Evolutionary conservation across 2,113 vertebrate genomes (phyloP).

Genomic region (Cochlearius cochlearius): DNA sequence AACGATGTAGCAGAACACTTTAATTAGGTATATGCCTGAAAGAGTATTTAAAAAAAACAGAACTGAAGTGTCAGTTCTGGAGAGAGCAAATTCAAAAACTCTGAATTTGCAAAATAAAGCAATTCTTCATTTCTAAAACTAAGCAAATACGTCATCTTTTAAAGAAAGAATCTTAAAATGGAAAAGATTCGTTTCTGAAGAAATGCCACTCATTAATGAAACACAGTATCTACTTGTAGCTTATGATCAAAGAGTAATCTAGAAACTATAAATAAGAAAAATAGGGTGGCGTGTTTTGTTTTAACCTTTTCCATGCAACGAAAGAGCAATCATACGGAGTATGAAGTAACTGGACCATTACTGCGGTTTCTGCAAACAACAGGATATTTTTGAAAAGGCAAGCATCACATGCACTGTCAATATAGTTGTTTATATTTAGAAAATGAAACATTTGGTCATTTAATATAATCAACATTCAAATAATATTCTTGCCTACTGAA

Average conservation of each 20-base stretch:
- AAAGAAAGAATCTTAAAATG: neutral
- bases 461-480: neutral
- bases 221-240: neutral
- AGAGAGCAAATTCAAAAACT: neutral
- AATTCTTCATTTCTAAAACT: neutral
- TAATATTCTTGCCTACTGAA: neutral
- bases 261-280: neutral
- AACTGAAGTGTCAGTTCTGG: neutral
- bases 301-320: neutral
- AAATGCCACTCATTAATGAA: neutral
- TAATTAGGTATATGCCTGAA: neutral
- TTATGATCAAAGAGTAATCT: neutral
- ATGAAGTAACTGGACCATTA: neutral
- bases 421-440: neutral
- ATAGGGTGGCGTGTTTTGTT: neutral
- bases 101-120: neutral
- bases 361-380: neutral
- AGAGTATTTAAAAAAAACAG: neutral
- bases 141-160: neutral
- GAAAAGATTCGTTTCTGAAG: neutral
- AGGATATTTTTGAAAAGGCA: neutral
- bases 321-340: rapidly evolving
- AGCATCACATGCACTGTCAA: neutral
- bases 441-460: neutral
- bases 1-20: neutral